Evolutionary conservation across 2,113 vertebrate genomes (phyloP).

Genomic region (Clarias batrachus): DNA sequence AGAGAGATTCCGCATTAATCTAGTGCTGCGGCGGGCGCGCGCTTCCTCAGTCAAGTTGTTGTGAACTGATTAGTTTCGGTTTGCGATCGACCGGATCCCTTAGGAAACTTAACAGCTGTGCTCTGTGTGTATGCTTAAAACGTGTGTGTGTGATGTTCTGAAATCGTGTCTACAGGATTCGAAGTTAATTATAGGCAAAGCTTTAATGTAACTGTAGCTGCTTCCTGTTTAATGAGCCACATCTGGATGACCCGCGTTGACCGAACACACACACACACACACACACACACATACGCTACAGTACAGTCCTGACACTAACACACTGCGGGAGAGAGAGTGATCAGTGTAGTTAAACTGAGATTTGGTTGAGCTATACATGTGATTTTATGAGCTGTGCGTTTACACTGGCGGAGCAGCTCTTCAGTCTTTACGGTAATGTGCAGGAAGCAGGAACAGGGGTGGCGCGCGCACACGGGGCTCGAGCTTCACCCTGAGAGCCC

Average conservation of each 20-base stretch:
- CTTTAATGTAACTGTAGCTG: not conserved
- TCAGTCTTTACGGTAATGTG: not conserved
- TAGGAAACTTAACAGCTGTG: not conserved
- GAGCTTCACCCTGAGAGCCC: too few species aligned
- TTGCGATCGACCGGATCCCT: not conserved
- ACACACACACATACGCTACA: too few species aligned
- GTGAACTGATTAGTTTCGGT: not conserved
- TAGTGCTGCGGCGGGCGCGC: not conserved
- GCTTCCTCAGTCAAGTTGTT: constrained; percentile 14
- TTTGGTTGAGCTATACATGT: not conserved
- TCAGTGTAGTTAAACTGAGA: not conserved
- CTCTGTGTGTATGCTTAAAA: not conserved
- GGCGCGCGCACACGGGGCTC: not conserved
- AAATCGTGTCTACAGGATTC: not conserved
- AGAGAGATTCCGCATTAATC: constrained; percentile 40
- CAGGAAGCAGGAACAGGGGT: constrained; percentile 13
- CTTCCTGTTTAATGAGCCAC: constrained; percentile 7
- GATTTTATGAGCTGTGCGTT: not conserved
- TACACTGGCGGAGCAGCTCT: not conserved
- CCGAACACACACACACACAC: not conserved
- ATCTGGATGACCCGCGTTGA: not conserved
- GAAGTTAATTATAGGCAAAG: not conserved
- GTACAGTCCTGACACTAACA: too few species aligned
- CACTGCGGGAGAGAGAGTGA: not conserved
- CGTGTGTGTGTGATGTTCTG: not conserved